Evolutionary conservation across 2,113 vertebrate species (phyloP).

Genomic region (Martes martes): DNA sequence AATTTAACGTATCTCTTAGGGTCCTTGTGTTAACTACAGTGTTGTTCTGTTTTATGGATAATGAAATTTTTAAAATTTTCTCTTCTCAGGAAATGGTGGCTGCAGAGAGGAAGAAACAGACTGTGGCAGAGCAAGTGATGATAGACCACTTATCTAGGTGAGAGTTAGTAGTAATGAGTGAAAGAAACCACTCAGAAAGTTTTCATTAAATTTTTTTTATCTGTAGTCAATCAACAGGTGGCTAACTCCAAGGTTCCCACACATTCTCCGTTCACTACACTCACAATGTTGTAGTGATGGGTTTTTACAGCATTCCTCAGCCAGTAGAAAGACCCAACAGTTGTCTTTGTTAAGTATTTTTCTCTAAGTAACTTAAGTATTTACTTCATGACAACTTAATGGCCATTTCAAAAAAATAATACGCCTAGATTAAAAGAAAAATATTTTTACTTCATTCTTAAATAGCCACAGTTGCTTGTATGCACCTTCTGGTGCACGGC

Average conservation of each 20-base stretch:
- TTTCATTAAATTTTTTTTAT: neutral
- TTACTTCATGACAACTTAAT: neutral
- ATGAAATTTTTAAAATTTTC: neutral
- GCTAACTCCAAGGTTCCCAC: neutral
- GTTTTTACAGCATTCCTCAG: neutral
- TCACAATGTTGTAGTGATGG: neutral
- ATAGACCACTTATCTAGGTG: conserved; percentile 87
- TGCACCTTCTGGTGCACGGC: neutral
- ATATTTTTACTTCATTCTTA: neutral
- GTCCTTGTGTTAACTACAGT: neutral
- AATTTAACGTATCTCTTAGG: neutral
- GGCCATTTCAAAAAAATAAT: neutral
- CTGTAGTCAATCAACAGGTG: neutral
- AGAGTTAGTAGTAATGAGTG: neutral
- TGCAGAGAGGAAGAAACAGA: conserved; percentile 83
- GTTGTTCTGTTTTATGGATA: conserved; percentile 10
- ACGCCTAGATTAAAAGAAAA: neutral
- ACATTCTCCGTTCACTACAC: neutral
- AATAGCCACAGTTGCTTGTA: neutral
- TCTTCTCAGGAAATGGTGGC: conserved; percentile 83
- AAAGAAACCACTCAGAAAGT: neutral
- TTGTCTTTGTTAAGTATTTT: conserved; percentile 7
- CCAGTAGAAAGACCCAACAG: neutral
- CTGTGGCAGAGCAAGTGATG: conserved; percentile 88
- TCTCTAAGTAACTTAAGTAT: neutral